Evolutionary conservation across 2,113 vertebrate genomes (phyloP).

Genomic region (Corynorhinus townsendii): DNA sequence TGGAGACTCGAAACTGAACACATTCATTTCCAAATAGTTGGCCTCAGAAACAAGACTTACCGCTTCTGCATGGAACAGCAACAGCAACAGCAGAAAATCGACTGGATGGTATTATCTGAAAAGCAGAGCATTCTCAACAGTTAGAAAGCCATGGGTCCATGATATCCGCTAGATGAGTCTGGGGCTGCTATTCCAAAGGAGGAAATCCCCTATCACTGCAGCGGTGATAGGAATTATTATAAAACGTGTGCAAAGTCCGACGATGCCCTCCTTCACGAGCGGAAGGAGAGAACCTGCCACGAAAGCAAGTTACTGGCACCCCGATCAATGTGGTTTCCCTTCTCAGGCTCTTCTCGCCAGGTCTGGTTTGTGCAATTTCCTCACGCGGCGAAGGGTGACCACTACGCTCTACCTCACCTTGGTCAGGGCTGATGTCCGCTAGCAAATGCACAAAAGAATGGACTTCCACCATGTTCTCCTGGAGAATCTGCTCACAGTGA

Average conservation of each 20-base stretch:
- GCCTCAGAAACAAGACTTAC: slow-evolving; percentile 60
- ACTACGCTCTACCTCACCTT: background rate
- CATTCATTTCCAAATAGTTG: background rate
- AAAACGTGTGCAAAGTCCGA: background rate
- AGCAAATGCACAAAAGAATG: background rate
- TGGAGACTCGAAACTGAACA: background rate
- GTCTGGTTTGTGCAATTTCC: slow-evolving; percentile 52
- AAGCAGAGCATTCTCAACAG: slow-evolving; percentile 67
- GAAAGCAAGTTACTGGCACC: slow-evolving; percentile 3
- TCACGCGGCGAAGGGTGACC: slow-evolving; percentile 24
- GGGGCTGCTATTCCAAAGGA: background rate
- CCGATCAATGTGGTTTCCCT: slow-evolving; percentile 66
- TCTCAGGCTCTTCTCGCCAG: slow-evolving; percentile 46
- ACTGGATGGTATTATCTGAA: slow-evolving; percentile 81
- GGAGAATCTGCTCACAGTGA: background rate
- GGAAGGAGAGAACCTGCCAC: background rate
- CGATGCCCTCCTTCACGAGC: background rate
- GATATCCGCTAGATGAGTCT: background rate
- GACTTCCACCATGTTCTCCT: background rate
- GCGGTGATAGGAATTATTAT: background rate
- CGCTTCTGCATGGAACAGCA: slow-evolving; percentile 78
- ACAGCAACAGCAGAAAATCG: slow-evolving; percentile 82
- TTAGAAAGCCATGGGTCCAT: background rate
- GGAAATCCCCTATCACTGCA: background rate
- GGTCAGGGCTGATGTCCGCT: background rate